phyloP scores from a whole-genome alignment of 1,140 invertebrate species.

The Sitodiplosis mosellana region DNA sequence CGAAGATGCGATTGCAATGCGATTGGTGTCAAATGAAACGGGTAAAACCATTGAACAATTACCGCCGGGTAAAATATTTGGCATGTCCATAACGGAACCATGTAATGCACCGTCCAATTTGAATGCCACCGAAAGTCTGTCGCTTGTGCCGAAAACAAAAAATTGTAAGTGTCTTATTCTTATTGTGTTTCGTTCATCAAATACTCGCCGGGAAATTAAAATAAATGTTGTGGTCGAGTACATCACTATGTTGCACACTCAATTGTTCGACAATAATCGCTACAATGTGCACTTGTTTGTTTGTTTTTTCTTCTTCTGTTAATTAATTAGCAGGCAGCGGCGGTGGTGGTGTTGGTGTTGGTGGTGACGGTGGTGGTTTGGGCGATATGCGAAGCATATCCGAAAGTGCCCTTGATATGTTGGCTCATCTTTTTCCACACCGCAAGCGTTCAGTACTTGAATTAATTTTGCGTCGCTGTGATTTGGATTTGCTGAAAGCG shows the following conservation, averaged over 20 bases:
- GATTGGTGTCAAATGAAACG: slow-evolving; percentile 73
- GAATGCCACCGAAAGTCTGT: too few relatives aligned
- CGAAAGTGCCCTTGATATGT: slow-evolving; percentile 58
- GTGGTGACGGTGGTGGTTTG: too few relatives aligned
- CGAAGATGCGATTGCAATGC: slow-evolving; percentile 89
- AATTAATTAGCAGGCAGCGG: too few relatives aligned
- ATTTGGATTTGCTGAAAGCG: slow-evolving; percentile 60
- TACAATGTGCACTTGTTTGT: too few relatives aligned
- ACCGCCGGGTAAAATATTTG: slow-evolving; percentile 82
- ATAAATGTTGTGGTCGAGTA: too few relatives aligned
- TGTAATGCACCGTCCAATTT: slow-evolving; percentile 13
- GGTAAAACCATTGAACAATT: slow-evolving; percentile 62
- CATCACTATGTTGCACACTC: not conserved
- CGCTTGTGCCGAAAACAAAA: too few relatives aligned
- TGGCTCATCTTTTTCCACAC: slow-evolving; percentile 69
- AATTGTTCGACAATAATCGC: not conserved
- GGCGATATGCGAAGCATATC: slow-evolving; percentile 15
- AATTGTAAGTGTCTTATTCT: too few relatives aligned
- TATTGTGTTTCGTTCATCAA: too few relatives aligned
- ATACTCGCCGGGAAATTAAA: too few relatives aligned
- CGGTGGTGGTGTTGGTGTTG: too few relatives aligned
- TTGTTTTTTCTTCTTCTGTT: too few relatives aligned
- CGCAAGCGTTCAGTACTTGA: slow-evolving; percentile 74
- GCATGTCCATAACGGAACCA: slow-evolving; percentile 53
- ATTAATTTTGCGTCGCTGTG: slow-evolving; percentile 66